Base-by-base conservation (phyloP, 2,797 vertebrate species). In the Gouania willdenowi region DNA sequence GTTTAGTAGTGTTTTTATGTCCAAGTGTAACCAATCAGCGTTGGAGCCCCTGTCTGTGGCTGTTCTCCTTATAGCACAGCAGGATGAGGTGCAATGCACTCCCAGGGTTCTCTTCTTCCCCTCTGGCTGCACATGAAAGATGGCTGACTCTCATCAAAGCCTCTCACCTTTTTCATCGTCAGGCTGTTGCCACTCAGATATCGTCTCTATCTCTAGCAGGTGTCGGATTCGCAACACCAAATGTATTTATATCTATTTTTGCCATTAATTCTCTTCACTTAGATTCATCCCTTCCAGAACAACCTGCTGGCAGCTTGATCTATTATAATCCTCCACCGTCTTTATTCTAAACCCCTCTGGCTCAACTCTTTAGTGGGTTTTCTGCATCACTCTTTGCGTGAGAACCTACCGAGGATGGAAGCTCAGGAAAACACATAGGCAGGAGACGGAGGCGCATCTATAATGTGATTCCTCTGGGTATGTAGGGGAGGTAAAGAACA, bases 111-210 rank as follows among this genome's bases (percentile, higher is more conserved):
- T 48, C 45, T 60, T 48, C 45, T 60, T 25, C 41, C 60, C 66
- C 71, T 66, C 72, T 52, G 76, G 76, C 77, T 68, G 43, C 68
- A 70, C 71, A 74, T 77, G 65, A 79, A 80, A 79, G 70, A 58
- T 26, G 33, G 39, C 44, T 52, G 71, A 64, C 51, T 70, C 45
- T 43, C 70, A 78, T 79, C 71, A 77, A 83, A 85, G 70, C 42
- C 34, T 12, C 37, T 2, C 58, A 56, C 76, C 70, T 69, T 68
- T 30, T 45, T 34, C 37, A 61, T 57, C 12, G 4, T 4, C 26
- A 24, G 64, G 31, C 43, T 26, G 22, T 60, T 28, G 44, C 58
- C n/a, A 9, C 25, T 9, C 52, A 70, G 51, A 53, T 43, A 4
- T 7, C 3, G 3, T 8, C 11, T 0, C 41, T 41, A 47, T 41